Percentiles rank a stretch among this genome's conserved stretches.
These are phyloP conservation scores for Meloe dianella DNA, from an alignment of 2,888 invertebrate species.

Conservation along the genomic window DNA sequence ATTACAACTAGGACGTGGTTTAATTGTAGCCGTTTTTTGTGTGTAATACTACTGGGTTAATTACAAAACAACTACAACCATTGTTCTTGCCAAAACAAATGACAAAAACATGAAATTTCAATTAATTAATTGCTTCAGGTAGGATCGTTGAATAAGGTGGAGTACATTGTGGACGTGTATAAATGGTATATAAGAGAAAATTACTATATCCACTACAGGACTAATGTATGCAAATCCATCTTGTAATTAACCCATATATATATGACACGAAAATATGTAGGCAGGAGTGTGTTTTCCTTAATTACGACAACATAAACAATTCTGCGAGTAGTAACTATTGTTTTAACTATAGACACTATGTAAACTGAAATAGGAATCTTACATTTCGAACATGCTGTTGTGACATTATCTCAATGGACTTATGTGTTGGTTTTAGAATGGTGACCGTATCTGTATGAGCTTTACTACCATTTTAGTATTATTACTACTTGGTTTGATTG, in stretches of 20 bases:
- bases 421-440: not conserved
- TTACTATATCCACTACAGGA: not conserved
- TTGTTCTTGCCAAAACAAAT: not conserved
- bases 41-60: not conserved
- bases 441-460: not conserved
- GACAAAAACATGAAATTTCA: constrained; percentile 10
- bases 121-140: constrained; percentile 11
- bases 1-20: not conserved
- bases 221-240: constrained; percentile 5
- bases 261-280: constrained; percentile 1
- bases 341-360: not conserved
- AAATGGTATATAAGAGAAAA: not conserved
- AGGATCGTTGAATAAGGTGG: not conserved
- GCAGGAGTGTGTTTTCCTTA: not conserved
- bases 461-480: not conserved
- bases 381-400: not conserved
- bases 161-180: not conserved
- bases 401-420: constrained; percentile 1
- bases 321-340: not conserved
- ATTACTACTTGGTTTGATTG: not conserved
- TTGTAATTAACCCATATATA: constrained; percentile 2
- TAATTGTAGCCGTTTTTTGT: not conserved
- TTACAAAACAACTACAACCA: not conserved
- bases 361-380: not conserved
- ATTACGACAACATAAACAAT: not conserved